A percentile compares a stretch with the other conserved stretches of the same genome.
These are phyloP conservation scores for Cremastobaeus sp. DNA, from an alignment of 2,888 invertebrate genomes.

Conservation along the genomic window DNA sequence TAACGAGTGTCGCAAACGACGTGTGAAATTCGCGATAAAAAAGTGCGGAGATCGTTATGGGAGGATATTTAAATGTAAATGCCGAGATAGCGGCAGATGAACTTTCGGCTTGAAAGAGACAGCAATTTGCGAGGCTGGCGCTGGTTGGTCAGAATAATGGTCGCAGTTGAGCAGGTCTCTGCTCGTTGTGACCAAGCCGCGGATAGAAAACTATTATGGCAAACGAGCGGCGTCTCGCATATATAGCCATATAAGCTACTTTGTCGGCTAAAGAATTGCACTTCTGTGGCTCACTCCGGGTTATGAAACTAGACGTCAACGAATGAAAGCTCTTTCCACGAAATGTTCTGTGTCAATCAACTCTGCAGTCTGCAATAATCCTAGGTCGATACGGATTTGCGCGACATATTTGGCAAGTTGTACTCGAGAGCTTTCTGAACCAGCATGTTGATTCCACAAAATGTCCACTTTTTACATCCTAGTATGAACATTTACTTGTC, in stretches of 20 bases:
- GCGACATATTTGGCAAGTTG: conserved; percentile 26
- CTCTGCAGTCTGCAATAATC: conserved; percentile 20
- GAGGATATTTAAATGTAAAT: conserved; percentile 40
- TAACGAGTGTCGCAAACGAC: conserved; percentile 17
- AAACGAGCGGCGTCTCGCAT: conserved; percentile 61
- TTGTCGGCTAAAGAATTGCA: conserved; percentile 63
- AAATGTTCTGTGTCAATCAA: conserved; percentile 22
- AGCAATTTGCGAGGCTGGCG: conserved; percentile 21
- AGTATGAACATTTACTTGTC: too few relatives aligned
- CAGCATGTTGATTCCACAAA: too few relatives aligned
- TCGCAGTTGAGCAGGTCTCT: conserved; percentile 47
- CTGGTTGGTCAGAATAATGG: conserved; percentile 42
- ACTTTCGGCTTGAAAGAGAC: conserved; percentile 39
- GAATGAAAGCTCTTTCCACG: conserved; percentile 34
- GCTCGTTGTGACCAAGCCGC: conserved; percentile 60
- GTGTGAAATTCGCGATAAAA: conserved; percentile 40
- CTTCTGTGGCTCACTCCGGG: conserved; percentile 19
- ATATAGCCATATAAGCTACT: conserved; percentile 65
- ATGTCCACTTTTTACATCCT: too few relatives aligned
- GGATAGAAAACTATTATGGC: conserved; percentile 63
- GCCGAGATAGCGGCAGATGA: conserved; percentile 34
- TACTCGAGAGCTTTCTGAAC: conserved; percentile 2
- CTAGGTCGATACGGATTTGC: conserved; percentile 25
- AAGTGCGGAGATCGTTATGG: conserved; percentile 29
- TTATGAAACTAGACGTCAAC: conserved; percentile 36